These are phyloP conservation scores for Chloropsis hardwickii DNA, from an alignment of 2,113 vertebrate species.

Conservation along the genomic window DNA sequence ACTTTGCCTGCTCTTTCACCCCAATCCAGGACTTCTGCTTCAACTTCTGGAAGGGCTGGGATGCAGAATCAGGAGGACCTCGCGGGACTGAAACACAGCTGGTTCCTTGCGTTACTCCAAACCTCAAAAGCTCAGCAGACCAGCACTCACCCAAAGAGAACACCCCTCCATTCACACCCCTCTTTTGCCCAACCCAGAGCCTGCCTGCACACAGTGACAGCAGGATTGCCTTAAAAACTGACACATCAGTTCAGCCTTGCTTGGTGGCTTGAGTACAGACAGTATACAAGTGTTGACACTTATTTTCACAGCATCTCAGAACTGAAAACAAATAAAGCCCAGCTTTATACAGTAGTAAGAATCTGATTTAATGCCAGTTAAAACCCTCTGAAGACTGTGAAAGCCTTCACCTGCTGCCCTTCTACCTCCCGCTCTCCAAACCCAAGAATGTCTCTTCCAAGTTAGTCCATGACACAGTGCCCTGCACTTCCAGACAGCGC, in stretches of 20 bases:
- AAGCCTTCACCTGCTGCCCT: background rate
- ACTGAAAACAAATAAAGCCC: background rate
- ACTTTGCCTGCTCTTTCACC: background rate
- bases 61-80: background rate
- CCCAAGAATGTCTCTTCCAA: background rate
- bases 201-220: background rate
- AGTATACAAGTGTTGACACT: accelerated
- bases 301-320: background rate
- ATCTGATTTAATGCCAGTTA: background rate
- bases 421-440: background rate
- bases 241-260: background rate
- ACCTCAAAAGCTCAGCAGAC: background rate
- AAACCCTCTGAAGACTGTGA: background rate
- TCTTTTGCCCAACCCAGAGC: accelerated
- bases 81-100: background rate
- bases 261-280: background rate
- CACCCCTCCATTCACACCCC: background rate
- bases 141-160: background rate
- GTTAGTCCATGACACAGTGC: background rate
- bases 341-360: background rate
- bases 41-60: accelerated
- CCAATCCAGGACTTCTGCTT: background rate
- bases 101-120: background rate
- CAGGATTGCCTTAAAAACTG: background rate
- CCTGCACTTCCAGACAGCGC: accelerated